phyloP scores from a whole-genome alignment of 2,888 invertebrate species.

The Amphipoea oculea region DNA sequence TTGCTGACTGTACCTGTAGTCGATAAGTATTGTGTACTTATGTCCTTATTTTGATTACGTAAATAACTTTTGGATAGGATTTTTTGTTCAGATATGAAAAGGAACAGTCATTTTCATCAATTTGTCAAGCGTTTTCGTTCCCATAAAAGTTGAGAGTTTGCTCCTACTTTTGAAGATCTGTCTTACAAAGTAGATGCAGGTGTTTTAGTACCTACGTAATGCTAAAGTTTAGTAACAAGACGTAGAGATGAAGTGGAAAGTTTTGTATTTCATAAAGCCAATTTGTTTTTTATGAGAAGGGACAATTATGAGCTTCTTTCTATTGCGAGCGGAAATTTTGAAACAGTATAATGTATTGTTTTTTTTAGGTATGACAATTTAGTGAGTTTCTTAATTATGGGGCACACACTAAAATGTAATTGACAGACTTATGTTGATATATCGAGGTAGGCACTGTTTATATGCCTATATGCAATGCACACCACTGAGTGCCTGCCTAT shows the following conservation, averaged over 20 bases:
- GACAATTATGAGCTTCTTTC: neutral
- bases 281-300: constrained; percentile 10
- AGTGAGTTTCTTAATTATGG: too few relatives aligned
- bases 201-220: neutral
- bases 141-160: constrained; percentile 8
- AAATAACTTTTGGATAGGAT: neutral
- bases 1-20: too few relatives aligned
- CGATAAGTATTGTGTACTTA: too few relatives aligned
- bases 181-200: neutral
- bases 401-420: too few relatives aligned
- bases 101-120: constrained; percentile 8
- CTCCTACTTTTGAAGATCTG: neutral
- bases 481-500: too few relatives aligned
- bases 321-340: neutral
- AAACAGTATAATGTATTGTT: too few relatives aligned
- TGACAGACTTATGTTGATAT: too few relatives aligned
- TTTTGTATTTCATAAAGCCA: constrained; percentile 17
- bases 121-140: constrained; percentile 22
- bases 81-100: neutral
- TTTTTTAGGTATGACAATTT: too few relatives aligned
- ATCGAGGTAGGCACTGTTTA: too few relatives aligned
- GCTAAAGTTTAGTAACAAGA: constrained; percentile 3
- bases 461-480: too few relatives aligned
- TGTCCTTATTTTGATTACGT: neutral
- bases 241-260: constrained; percentile 32